These are phyloP conservation scores for Morone saxatilis DNA, from an alignment of 2,113 vertebrate species.

Conservation along the genomic window DNA sequence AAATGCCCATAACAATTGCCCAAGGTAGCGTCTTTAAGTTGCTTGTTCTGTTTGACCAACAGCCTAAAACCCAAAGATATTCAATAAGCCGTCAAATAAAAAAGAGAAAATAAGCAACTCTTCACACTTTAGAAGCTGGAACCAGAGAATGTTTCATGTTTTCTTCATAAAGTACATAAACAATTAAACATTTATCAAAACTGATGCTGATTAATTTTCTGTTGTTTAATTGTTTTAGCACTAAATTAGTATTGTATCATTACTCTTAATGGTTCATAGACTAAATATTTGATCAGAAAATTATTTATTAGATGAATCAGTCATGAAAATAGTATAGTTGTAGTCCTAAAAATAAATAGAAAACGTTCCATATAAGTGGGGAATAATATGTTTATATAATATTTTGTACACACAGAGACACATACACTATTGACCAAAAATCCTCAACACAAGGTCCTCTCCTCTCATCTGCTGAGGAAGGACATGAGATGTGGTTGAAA, in stretches of 20 bases:
- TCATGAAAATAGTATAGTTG: constrained; percentile 49
- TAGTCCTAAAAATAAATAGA: constrained; percentile 50
- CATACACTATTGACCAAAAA: constrained; percentile 48
- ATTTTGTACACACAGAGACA: constrained; percentile 60
- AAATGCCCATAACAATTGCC: constrained; percentile 1
- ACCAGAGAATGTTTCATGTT: not conserved
- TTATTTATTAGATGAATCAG: constrained; percentile 27
- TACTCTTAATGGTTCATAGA: constrained; percentile 12
- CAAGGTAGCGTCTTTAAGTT: constrained; percentile 1
- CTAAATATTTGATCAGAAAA: constrained; percentile 21
- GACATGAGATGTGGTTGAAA: constrained; percentile 12
- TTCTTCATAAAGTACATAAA: not conserved
- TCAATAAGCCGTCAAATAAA: not conserved
- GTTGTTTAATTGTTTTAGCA: constrained; percentile 9
- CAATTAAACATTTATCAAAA: not conserved
- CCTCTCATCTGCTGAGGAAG: constrained; percentile 8
- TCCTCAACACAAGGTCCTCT: constrained; percentile 45
- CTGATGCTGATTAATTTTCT: not conserved
- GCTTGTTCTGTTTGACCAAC: constrained; percentile 20
- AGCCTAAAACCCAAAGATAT: constrained; percentile 8
- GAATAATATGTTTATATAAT: constrained; percentile 39
- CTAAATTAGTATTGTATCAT: not conserved
- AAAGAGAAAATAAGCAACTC: constrained; percentile 53
- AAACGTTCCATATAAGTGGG: constrained; percentile 39
- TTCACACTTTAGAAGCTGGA: constrained; percentile 14